phyloP scores from a whole-genome alignment of 2,113 vertebrate species.

The Tetraodon nigroviridis region DNA sequence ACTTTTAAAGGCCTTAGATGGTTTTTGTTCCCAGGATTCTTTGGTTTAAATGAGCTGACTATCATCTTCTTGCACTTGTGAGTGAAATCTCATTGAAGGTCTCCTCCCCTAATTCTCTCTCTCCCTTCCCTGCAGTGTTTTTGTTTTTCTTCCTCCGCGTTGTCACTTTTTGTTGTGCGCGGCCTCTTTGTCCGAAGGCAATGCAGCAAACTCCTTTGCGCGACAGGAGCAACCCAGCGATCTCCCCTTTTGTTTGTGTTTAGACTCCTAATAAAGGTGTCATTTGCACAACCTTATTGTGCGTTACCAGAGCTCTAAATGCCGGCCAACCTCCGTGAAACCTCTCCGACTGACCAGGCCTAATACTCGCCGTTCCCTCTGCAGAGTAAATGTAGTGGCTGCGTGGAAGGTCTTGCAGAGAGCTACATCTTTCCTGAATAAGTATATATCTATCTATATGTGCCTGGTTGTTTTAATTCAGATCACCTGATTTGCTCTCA shows the following conservation, averaged over 20 bases:
- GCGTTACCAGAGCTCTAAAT: background rate
- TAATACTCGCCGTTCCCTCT: constrained; percentile 35
- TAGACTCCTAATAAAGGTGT: constrained; percentile 5
- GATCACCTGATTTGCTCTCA: too few species aligned
- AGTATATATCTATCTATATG: too few species aligned
- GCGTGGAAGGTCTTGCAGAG: constrained; percentile 35
- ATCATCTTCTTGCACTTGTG: constrained; percentile 47
- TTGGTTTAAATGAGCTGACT: constrained; percentile 37
- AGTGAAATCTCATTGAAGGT: constrained; percentile 39
- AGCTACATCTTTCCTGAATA: constrained; percentile 55
- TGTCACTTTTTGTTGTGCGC: constrained; percentile 69
- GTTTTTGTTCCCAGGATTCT: background rate
- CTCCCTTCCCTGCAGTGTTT: constrained; percentile 64
- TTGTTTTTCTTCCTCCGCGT: constrained; percentile 62
- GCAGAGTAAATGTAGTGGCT: constrained; percentile 54
- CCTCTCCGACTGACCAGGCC: constrained; percentile 1
- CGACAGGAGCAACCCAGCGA: constrained; percentile 31
- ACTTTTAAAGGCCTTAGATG: too few species aligned
- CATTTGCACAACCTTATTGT: background rate
- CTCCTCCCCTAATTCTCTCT: constrained; percentile 29
- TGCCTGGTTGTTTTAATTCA: too few species aligned
- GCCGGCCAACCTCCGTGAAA: background rate
- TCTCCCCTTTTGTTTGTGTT: too few species aligned
- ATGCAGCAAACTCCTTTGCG: constrained; percentile 60
- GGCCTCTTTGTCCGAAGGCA: constrained; percentile 69